Conservation (phyloP, 2,797 vertebrate genomes). For the Odontamblyopus rebecca region DNA sequence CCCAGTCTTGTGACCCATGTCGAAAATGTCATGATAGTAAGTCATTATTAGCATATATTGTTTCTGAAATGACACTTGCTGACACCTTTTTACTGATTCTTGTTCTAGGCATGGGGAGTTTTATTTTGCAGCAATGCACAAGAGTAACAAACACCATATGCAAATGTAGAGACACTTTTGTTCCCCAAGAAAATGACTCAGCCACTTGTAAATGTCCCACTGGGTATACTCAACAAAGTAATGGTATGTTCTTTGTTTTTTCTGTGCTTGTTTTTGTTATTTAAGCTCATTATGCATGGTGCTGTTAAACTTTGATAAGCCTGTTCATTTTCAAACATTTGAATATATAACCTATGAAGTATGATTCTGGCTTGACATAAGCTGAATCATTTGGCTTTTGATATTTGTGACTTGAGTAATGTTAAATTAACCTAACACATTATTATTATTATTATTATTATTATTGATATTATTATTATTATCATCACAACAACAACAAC, state of each 20-base stretch:
- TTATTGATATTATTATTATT: too few relatives aligned
- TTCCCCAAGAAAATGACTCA: rapidly evolving
- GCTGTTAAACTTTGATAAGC: neutral
- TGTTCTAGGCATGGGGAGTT: conserved; percentile 28
- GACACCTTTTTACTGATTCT: neutral
- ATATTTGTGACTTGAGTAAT: neutral
- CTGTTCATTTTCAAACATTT: neutral
- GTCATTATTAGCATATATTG: conserved; percentile 4
- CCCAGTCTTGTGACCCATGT: conserved; percentile 16
- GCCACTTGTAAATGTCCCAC: conserved; percentile 44
- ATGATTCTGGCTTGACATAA: too few relatives aligned
- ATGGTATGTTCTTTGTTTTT: conserved; percentile 36
- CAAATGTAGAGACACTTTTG: conserved; percentile 47
- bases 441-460: too few relatives aligned
- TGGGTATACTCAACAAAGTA: conserved; percentile 34
- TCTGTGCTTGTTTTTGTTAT: neutral
- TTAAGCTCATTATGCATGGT: neutral
- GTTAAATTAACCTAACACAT: neutral
- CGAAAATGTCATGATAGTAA: conserved; percentile 10
- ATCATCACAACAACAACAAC: too few relatives aligned
- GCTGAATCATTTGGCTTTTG: neutral
- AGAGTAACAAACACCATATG: conserved; percentile 34
- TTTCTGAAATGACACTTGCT: neutral
- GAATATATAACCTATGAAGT: neutral
- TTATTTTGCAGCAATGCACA: rapidly evolving